Evolutionary conservation across 2,888 invertebrate species (phyloP).

Genomic region (Phania funesta): DNA sequence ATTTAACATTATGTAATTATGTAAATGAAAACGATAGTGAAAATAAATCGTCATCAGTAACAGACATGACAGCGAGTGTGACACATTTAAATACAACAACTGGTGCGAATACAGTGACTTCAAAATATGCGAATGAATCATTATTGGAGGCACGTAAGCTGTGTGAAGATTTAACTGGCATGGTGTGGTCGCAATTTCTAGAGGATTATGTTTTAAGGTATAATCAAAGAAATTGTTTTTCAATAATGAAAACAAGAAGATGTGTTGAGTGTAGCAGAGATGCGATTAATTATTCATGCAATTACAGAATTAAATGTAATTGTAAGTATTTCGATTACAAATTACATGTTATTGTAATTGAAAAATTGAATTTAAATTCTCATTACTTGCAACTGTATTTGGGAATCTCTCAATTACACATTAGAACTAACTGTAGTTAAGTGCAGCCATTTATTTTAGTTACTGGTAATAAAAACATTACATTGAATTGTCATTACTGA

Average conservation of each 20-base stretch:
- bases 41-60: conserved; percentile 62
- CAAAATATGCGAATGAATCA: conserved; percentile 74
- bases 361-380: too few species aligned
- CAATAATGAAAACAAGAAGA: not conserved
- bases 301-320: too few species aligned
- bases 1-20: conserved; percentile 74
- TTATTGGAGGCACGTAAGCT: conserved; percentile 41
- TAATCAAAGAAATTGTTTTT: not conserved
- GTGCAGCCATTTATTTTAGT: too few species aligned
- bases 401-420: too few species aligned
- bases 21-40: conserved; percentile 63
- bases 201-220: conserved; percentile 84
- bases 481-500: too few species aligned
- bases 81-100: conserved; percentile 55
- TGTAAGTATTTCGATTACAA: too few species aligned
- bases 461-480: too few species aligned
- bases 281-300: too few species aligned
- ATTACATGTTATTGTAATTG: too few species aligned
- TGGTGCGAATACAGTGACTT: conserved; percentile 64
- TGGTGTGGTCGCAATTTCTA: conserved; percentile 83
- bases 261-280: too few species aligned
- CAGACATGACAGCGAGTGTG: conserved; percentile 42
- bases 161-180: conserved; percentile 55
- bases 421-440: too few species aligned
- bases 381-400: too few species aligned